phyloP scores from a whole-genome alignment of 64 coral and sea anemone genomes.

The Pocillopora verrucosa region DNA sequence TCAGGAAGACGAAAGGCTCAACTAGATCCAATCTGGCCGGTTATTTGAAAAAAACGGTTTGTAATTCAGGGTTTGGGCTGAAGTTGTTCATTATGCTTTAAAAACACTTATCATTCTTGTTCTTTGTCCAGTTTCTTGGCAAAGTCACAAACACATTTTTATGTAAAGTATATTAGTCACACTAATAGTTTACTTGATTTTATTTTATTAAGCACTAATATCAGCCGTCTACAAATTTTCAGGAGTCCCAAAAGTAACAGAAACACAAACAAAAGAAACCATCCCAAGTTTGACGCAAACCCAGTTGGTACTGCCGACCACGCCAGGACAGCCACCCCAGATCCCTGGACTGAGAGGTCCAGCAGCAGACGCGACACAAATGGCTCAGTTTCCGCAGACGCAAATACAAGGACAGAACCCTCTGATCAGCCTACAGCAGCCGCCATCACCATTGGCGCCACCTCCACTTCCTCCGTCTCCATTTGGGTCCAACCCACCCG shows the following conservation, averaged over 20 bases:
- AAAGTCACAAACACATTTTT: too few species aligned
- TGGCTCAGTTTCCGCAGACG: constrained; percentile 1
- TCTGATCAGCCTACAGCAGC: not conserved
- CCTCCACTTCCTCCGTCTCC: not conserved
- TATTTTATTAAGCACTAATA: not conserved
- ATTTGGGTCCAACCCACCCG: not conserved
- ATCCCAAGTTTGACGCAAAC: constrained; percentile 20
- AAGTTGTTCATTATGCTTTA: not conserved
- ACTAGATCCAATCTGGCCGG: too few species aligned
- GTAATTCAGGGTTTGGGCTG: not conserved
- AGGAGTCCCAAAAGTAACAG: constrained; percentile 5
- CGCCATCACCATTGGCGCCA: not conserved
- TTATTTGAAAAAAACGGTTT: not conserved
- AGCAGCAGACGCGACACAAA: not conserved
- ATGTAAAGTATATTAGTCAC: too few species aligned
- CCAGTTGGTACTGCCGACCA: not conserved
- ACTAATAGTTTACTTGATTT: not conserved
- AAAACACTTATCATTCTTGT: not conserved
- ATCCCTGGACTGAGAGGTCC: constrained; percentile 12
- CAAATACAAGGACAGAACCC: not conserved
- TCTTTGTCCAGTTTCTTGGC: not conserved
- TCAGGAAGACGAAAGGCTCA: too few species aligned
- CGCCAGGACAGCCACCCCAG: not conserved
- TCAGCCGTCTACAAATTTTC: not conserved
- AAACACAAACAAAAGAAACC: not conserved